Conservation (phyloP, 2,797 vertebrate species). For the Poecile montanus region DNA sequence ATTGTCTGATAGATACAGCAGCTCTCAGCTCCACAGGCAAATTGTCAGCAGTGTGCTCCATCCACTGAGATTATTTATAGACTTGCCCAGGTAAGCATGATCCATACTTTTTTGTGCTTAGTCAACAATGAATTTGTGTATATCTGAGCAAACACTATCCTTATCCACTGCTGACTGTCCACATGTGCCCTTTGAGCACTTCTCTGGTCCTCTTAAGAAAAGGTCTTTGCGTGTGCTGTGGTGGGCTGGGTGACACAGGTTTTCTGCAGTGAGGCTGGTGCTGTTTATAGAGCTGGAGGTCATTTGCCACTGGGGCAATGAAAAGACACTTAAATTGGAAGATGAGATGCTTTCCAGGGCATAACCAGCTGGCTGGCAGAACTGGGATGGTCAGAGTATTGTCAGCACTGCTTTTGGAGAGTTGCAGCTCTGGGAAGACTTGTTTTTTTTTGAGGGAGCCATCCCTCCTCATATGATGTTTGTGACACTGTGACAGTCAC, state of each 20-base stretch:
- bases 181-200: not conserved
- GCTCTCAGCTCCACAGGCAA: not conserved
- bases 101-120: not conserved
- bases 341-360: not conserved
- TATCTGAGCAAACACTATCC: not conserved
- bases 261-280: not conserved
- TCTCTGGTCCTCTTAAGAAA: not conserved
- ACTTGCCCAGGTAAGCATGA: not conserved
- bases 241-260: not conserved
- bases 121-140: not conserved
- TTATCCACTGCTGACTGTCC: not conserved
- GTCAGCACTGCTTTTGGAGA: not conserved
- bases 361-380: not conserved
- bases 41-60: not conserved
- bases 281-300: not conserved
- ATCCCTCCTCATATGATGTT: rapidly evolving
- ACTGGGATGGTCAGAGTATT: not conserved
- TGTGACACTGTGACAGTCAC: not conserved
- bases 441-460: not conserved
- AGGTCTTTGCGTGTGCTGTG: not conserved
- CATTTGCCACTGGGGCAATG: not conserved
- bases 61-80: not conserved
- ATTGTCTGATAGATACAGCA: not conserved
- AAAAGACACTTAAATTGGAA: not conserved
- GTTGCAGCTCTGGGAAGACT: not conserved